phyloP scores from a whole-genome alignment of 2,888 invertebrate species.

The Nipponacmea schrenckii region DNA sequence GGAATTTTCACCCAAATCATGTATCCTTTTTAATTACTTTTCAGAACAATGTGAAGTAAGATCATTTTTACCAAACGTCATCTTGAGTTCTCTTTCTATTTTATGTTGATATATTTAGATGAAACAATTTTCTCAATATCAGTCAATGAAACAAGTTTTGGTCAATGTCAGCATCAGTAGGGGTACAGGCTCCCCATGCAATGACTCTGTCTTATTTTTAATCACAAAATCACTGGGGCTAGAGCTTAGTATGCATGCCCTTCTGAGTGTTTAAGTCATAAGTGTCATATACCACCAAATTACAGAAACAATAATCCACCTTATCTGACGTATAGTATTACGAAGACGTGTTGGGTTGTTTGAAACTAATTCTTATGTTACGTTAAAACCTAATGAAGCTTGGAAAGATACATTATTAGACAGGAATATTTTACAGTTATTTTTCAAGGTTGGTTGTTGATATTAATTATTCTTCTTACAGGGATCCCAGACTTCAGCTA shows the following conservation, averaged over 20 bases:
- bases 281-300: neutral
- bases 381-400: constrained; percentile 74
- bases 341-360: constrained; percentile 79
- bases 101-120: neutral
- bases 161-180: too few relatives aligned
- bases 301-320: neutral
- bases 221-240: too few relatives aligned
- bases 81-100: constrained; percentile 11
- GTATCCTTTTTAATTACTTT: constrained; percentile 69
- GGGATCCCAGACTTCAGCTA: too few relatives aligned
- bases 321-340: constrained; percentile 70
- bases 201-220: too few relatives aligned
- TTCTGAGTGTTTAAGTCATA: too few relatives aligned
- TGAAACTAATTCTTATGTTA: constrained; percentile 73
- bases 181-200: too few relatives aligned
- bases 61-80: neutral
- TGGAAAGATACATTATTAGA: constrained; percentile 85
- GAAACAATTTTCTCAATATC: too few relatives aligned
- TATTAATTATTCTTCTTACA: too few relatives aligned
- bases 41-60: neutral
- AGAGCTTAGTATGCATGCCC: too few relatives aligned
- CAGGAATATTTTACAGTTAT: constrained; percentile 79
- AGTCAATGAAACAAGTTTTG: too few relatives aligned
- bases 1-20: constrained; percentile 78
- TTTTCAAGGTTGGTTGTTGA: constrained; percentile 76